Evolutionary conservation across 2,797 vertebrate species (phyloP), one percentile per base, ranked within the genome.

Genomic region (Sebastes matsubarae): DNA sequence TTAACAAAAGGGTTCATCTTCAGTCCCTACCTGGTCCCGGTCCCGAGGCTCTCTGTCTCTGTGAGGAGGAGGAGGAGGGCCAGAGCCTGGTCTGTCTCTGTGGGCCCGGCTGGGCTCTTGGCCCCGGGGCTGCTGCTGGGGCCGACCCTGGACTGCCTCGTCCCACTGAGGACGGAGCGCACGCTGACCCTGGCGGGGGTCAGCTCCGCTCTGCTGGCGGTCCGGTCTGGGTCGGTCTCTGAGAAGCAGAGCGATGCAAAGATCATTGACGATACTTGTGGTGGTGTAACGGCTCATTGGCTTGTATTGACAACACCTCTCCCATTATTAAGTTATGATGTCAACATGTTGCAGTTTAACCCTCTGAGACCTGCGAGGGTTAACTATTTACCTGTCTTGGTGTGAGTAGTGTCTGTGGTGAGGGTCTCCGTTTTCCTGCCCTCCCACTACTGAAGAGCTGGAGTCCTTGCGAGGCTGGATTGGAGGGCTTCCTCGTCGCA

Each of bases 401-500:
- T 94, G 89, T 1, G 87, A 36, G 75, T 92, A 68, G 67, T 92
- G 89, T 83, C 93, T 90, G 79, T 90, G 83, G 46, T 89, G 85
- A 59, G 94, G 92, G 22, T 96, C 94, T 61, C 96, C 96, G 0
- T 96, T 96, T 83, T 96, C 95, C 54, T 95, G 95, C 6, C 85
- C 88, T 2, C 87, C 86, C 27, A 89, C 88, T 13, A 83, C 93
- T 3, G 94, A 91, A 54, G 90, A 93, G 63, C 84, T 85, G 0
- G 92, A 96, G 75, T 96, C 85, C 1, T 91, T 89, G 55, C 92
- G 95, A 5, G 94, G 92, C 0, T 94, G 96, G 3, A 91, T 91
- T 0, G 97, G 98, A 1, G 98, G 97, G 87, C 97, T 98, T 82
- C 96, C 97, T 86, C 96, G 93, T 32, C 97, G 95, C 85, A 99